These are phyloP conservation scores for Leptatherina wallacei DNA, from an alignment of 2,797 vertebrate genomes.

Conservation along the genomic window DNA sequence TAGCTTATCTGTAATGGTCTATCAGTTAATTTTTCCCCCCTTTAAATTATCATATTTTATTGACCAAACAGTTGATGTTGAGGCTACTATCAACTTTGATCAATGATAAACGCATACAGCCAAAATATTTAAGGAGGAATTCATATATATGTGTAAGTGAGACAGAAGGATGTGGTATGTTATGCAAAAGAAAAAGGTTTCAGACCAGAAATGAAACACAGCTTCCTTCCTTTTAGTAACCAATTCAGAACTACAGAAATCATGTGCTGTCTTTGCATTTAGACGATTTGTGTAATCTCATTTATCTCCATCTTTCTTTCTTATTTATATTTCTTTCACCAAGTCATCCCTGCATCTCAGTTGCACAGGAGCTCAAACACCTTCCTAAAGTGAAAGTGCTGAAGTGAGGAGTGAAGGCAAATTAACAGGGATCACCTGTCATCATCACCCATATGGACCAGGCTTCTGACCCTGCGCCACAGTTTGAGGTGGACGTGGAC, in stretches of 20 bases:
- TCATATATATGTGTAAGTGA: background rate
- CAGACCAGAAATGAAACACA: background rate
- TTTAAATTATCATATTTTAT: background rate
- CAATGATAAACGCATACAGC: background rate
- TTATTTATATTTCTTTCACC: conserved; percentile 3
- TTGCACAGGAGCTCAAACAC: background rate
- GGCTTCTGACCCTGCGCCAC: conserved; percentile 18
- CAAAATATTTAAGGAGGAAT: background rate
- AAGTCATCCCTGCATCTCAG: conserved; percentile 15
- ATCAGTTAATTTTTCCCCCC: background rate
- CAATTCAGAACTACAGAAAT: background rate
- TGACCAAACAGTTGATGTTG: background rate
- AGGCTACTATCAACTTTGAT: background rate
- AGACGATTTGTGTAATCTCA: conserved; percentile 7
- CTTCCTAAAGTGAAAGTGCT: conserved; percentile 1
- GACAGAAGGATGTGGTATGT: background rate
- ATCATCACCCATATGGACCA: conserved; percentile 72
- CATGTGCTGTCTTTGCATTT: background rate
- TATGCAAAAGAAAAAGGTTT: background rate
- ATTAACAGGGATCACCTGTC: background rate
- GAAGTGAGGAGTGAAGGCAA: conserved; percentile 10
- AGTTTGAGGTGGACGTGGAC: conserved; percentile 84
- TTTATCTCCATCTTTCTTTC: conserved; percentile 2
- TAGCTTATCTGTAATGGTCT: background rate
- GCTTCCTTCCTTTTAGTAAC: background rate